These are phyloP conservation scores for Sula dactylatra DNA, from an alignment of 2,113 vertebrate genomes.

Conservation along the genomic window DNA sequence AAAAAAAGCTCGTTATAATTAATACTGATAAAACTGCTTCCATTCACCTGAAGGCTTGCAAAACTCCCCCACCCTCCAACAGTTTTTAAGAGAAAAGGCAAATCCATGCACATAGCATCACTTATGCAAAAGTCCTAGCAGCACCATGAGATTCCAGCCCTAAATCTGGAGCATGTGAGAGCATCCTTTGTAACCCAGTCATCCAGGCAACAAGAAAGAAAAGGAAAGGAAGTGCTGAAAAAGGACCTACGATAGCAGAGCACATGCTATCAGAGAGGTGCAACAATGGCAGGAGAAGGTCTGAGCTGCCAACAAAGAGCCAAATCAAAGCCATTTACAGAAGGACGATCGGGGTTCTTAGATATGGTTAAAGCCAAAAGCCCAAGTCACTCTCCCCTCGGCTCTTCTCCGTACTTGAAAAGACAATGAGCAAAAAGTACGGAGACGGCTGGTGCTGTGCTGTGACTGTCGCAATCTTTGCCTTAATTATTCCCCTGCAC, in stretches of 20 bases:
- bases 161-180: background rate
- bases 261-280: background rate
- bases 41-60: background rate
- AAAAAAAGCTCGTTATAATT: background rate
- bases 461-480: background rate
- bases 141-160: background rate
- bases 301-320: background rate
- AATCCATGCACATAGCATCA: background rate
- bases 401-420: background rate
- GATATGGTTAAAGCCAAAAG: background rate
- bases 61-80: background rate
- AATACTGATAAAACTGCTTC: background rate
- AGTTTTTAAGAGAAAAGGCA: background rate
- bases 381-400: background rate
- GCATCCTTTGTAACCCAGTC: background rate
- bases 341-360: background rate
- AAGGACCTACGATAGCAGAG: background rate
- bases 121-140: background rate
- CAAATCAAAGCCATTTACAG: background rate
- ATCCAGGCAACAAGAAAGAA: too few relatives aligned
- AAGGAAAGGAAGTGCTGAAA: background rate
- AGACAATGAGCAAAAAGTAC: background rate
- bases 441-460: background rate
- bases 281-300: background rate
- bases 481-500: background rate